phyloP scores from a whole-genome alignment of 64 coral and sea anemone genomes.

The Dendronephthya gigantea region DNA sequence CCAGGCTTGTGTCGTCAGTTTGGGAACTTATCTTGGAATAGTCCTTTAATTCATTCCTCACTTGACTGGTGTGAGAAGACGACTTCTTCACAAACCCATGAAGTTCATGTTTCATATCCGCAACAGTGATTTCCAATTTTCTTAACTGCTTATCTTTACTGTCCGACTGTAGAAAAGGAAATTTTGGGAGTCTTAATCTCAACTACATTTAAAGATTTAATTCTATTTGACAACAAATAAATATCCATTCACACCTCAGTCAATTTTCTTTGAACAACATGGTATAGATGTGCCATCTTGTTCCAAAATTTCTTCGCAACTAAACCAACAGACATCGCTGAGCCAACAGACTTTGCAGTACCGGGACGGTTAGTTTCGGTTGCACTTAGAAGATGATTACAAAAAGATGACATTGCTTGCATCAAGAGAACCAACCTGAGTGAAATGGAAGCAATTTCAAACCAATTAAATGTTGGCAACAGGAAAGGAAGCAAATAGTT shows the following conservation, averaged over 20 bases:
- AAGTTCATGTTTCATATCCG: slow-evolving; percentile 76
- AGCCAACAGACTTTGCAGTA: slow-evolving; percentile 64
- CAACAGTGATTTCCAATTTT: slow-evolving; percentile 61
- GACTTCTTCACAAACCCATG: slow-evolving; percentile 19
- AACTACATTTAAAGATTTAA: neutral
- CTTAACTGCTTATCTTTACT: slow-evolving; percentile 24
- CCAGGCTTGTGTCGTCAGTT: slow-evolving; percentile 43
- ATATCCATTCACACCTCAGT: slow-evolving; percentile 80
- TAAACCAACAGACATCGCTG: slow-evolving; percentile 86
- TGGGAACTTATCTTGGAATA: slow-evolving; percentile 38
- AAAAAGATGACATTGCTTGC: slow-evolving; percentile 70
- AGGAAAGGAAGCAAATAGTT: too few species aligned
- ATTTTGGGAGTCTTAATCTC: neutral
- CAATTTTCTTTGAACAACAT: slow-evolving; percentile 62
- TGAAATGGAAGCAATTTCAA: too few species aligned
- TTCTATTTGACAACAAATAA: neutral
- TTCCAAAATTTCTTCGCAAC: slow-evolving; percentile 98
- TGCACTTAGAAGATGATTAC: slow-evolving; percentile 60
- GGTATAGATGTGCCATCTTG: slow-evolving; percentile 81
- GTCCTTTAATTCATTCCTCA: slow-evolving; percentile 33
- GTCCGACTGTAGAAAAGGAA: slow-evolving; percentile 33
- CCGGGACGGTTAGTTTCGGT: slow-evolving; percentile 50
- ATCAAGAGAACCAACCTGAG: slow-evolving; percentile 63
- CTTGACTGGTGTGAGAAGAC: neutral
- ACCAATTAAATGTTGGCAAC: too few species aligned